Evolutionary conservation across 2,113 vertebrate genomes (phyloP), one percentile per base, ranked within the genome.

Genomic region (Anas platyrhynchos): DNA sequence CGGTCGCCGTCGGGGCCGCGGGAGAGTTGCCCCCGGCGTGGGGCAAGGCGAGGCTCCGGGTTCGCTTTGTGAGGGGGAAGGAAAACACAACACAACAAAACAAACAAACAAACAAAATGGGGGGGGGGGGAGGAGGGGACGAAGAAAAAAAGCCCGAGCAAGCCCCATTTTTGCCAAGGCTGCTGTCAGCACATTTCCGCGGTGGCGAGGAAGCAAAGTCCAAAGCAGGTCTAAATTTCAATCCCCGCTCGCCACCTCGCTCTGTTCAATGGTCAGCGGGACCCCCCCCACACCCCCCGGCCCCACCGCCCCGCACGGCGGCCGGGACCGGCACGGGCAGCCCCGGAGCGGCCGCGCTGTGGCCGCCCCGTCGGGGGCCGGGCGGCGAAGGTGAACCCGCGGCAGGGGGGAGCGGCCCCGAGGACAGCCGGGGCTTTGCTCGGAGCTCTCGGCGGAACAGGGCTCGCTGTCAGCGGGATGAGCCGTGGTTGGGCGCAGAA

Each of bases 211-310:
- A 90, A 91, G 72, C 96, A 93, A 95, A 96, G 96, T 96, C 96
- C 96, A 65, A 91, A 85, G n/a, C 16, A 50, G 43, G 93, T 94
- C 86, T 85, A 93, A 93, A 89, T 95, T 89, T 95, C 93, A 94
- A 68, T 63, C 62, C 66, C n/a, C 11, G 61, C 2, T 61, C 34
- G 16, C 69, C 34, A 31, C 41, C 48, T 43, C 73, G 26, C 68
- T 65, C 48, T 34, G 88, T 90, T 85, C 91, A 94, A 76, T 90
- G 91, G 89, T 93, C 91, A 91, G 74, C 4, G 48, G 82, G 55
- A 50, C 72, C 2, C 31, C 79, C 13, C 46, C 81, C 46, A 62
- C 2, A 62, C 2, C 22, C 79, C 12, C 46, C 81, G 13, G 46
- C 91, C 82, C 91, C 69, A 79, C 84, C 86, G 83, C 83, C 81